Evolutionary conservation across 2,797 vertebrate genomes (phyloP).

Genomic region (Heliangelus exortis): DNA sequence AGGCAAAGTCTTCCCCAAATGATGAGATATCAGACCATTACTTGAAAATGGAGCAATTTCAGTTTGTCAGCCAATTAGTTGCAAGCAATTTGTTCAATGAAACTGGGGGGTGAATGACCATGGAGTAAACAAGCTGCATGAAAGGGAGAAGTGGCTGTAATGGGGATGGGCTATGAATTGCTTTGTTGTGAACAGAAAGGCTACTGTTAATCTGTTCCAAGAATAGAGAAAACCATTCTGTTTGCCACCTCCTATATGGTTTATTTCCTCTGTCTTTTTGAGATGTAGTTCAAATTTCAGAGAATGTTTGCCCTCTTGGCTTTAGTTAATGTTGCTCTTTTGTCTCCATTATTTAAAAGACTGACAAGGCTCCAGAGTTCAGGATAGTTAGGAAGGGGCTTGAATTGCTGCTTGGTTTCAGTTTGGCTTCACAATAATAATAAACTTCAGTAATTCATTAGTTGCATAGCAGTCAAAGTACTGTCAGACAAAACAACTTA

Average conservation of each 20-base stretch:
- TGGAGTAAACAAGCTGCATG: neutral
- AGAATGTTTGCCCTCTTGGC: neutral
- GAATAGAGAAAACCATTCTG: neutral
- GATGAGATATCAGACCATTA: neutral
- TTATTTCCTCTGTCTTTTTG: neutral
- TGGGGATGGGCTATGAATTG: neutral
- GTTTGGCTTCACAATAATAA: neutral
- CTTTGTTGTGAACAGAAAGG: neutral
- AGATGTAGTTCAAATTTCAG: neutral
- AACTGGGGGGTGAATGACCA: neutral
- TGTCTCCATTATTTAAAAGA: constrained; percentile 13
- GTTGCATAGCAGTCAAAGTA: neutral
- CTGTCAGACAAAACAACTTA: neutral
- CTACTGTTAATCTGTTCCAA: neutral
- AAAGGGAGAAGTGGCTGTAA: neutral
- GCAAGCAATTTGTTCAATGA: constrained; percentile 1
- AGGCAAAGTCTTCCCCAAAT: neutral
- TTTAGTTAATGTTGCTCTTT: neutral
- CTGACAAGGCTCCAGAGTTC: neutral
- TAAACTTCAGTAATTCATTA: neutral
- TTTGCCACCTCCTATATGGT: neutral
- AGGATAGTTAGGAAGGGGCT: neutral
- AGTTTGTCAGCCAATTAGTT: constrained; percentile 16
- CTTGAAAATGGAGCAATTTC: neutral
- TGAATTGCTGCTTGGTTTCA: neutral